Percentiles rank a stretch among this genome's conserved stretches.
Evolutionary conservation across 2,888 invertebrate genomes (phyloP).

Genomic region (Fragum whitleyi): DNA sequence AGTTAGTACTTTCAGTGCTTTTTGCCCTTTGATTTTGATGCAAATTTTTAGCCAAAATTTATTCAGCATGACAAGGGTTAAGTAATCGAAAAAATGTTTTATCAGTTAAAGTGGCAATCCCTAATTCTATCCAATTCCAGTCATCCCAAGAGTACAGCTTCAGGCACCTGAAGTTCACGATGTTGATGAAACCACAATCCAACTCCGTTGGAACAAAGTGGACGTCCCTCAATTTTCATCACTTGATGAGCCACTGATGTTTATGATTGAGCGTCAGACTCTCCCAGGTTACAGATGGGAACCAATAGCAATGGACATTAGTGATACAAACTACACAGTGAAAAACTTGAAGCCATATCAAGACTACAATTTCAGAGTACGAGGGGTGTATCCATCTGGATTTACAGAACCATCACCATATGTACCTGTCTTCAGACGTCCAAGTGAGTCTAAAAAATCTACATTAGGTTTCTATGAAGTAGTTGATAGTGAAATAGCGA

Average conservation of each 20-base stretch:
- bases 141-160: constrained; percentile 77
- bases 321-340: constrained; percentile 75
- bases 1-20: too few relatives aligned
- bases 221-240: constrained; percentile 74
- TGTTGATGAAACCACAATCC: constrained; percentile 72
- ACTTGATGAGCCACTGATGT: constrained; percentile 76
- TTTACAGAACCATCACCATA: constrained; percentile 98
- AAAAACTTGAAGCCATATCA: constrained; percentile 92
- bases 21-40: too few relatives aligned
- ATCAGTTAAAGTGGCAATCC: too few relatives aligned
- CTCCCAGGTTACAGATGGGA: constrained; percentile 78
- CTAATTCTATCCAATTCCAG: constrained; percentile 52
- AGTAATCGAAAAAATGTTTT: too few relatives aligned
- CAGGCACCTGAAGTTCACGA: constrained; percentile 76
- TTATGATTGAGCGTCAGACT: constrained; percentile 78
- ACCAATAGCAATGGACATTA: constrained; percentile 75
- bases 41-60: too few relatives aligned
- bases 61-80: too few relatives aligned
- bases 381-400: constrained; percentile 96
- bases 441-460: constrained; percentile 77
- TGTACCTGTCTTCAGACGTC: constrained; percentile 86
- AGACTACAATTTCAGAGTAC: constrained; percentile 97
- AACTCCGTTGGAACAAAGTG: constrained; percentile 76
- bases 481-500: constrained; percentile 42
- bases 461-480: constrained; percentile 36